A percentile compares a stretch with the other conserved stretches of the same genome.
Evolutionary conservation across 23 tunicate genomes (phyloP).

Genomic region (Oikopleura vanhoeffeni): DNA sequence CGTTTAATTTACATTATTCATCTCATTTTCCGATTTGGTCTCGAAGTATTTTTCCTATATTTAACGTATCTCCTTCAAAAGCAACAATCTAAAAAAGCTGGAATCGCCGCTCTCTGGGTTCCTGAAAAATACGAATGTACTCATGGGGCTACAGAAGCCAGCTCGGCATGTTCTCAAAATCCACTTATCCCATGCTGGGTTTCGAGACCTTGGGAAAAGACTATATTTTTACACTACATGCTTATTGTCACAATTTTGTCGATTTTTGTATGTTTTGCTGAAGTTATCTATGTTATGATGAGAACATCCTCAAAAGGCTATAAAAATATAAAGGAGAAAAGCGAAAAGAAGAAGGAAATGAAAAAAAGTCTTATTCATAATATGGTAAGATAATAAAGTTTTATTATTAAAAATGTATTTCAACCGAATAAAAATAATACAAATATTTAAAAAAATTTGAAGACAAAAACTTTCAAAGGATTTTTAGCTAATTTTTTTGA

Average conservation of each 20-base stretch:
- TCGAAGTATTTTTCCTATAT: conserved; percentile 23
- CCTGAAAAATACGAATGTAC: conserved; percentile 16
- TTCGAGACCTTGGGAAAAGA: conserved; percentile 83
- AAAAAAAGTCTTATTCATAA: too few relatives aligned
- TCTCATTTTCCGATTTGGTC: not conserved
- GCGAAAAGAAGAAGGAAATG: too few relatives aligned
- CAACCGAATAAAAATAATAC: too few relatives aligned
- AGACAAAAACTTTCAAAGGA: too few relatives aligned
- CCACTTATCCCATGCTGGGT: conserved; percentile 71
- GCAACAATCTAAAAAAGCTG: conserved; percentile 37
- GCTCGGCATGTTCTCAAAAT: conserved; percentile 10
- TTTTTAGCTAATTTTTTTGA: too few relatives aligned
- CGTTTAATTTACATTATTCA: conserved; percentile 18
- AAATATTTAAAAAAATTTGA: too few relatives aligned
- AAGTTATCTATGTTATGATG: not conserved
- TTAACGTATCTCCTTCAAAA: conserved; percentile 24
- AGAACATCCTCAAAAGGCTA: too few relatives aligned
- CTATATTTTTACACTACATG: conserved; percentile 71
- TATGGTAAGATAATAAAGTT: too few relatives aligned
- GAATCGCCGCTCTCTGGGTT: conserved; percentile 15
- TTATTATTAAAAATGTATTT: too few relatives aligned
- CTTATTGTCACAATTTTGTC: conserved; percentile 24
- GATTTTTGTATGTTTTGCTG: not conserved
- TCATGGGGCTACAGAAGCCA: not conserved
- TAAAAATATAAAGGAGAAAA: too few relatives aligned